Evolutionary conservation across 2,113 vertebrate genomes (phyloP).

Genomic region (Nettapus auritus): DNA sequence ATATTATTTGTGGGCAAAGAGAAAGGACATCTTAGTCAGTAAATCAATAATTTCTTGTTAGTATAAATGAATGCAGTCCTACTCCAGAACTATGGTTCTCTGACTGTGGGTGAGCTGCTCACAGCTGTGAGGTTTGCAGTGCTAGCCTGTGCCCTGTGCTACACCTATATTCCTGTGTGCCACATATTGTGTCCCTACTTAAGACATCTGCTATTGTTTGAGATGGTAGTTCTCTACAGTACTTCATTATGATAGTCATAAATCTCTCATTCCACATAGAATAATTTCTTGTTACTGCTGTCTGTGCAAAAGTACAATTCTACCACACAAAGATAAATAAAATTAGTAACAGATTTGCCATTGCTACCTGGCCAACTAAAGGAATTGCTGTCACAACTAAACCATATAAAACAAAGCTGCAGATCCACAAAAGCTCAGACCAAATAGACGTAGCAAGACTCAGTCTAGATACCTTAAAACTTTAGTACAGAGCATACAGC

Average conservation of each 20-base stretch:
- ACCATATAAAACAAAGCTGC: neutral
- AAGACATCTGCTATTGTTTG: neutral
- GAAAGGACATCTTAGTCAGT: neutral
- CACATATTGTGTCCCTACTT: fast-evolving
- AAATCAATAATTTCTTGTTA: neutral
- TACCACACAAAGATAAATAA: neutral
- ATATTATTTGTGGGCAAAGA: neutral
- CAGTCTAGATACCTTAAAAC: neutral
- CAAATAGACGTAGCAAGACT: neutral
- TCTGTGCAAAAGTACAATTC: neutral
- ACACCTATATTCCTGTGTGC: neutral
- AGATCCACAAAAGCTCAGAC: neutral
- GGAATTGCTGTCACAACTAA: neutral
- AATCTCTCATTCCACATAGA: neutral
- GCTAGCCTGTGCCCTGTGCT: neutral
- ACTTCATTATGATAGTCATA: neutral
- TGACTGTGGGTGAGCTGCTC: neutral
- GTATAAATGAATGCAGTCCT: neutral
- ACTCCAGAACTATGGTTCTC: neutral
- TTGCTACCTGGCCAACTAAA: neutral
- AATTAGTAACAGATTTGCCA: neutral
- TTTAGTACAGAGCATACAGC: neutral
- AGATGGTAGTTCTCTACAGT: neutral
- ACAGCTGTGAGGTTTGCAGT: neutral
- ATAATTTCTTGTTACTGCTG: neutral